phyloP scores from a whole-genome alignment of 2,797 vertebrate species.

The Alcedo atthis region DNA sequence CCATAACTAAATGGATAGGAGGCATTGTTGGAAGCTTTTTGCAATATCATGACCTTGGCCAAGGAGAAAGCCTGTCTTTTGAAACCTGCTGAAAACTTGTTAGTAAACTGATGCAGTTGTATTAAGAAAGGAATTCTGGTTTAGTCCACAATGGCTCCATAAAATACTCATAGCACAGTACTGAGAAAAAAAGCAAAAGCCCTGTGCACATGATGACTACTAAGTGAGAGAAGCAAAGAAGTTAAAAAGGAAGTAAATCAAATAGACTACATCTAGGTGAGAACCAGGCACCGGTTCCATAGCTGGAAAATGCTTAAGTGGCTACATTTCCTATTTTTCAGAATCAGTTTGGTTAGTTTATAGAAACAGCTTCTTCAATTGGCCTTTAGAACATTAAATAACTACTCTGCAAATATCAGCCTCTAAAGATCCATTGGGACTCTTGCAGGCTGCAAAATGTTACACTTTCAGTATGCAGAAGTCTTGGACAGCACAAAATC shows the following conservation, averaged over 20 bases:
- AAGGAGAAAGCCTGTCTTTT: not conserved
- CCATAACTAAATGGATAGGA: not conserved
- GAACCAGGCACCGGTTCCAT: not conserved
- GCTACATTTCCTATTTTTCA: not conserved
- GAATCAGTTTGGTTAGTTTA: not conserved
- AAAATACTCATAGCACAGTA: not conserved
- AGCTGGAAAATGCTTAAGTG: not conserved
- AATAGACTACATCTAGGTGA: not conserved
- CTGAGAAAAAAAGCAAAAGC: not conserved
- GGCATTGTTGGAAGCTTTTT: not conserved
- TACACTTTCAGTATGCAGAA: not conserved
- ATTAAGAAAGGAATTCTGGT: not conserved
- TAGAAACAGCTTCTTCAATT: not conserved
- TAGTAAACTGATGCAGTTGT: not conserved
- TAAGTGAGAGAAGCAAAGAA: not conserved
- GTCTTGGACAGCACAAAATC: not conserved
- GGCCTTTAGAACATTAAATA: not conserved
- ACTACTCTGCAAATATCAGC: not conserved
- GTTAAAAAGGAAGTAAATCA: not conserved
- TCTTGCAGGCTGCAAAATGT: not conserved
- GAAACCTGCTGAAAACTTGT: not conserved
- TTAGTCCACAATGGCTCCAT: not conserved
- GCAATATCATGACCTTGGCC: not conserved
- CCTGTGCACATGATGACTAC: accelerated
- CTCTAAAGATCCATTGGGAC: not conserved